These are phyloP conservation scores for Furnarius figulus DNA, from an alignment of 2,113 vertebrate species.

Conservation along the genomic window DNA sequence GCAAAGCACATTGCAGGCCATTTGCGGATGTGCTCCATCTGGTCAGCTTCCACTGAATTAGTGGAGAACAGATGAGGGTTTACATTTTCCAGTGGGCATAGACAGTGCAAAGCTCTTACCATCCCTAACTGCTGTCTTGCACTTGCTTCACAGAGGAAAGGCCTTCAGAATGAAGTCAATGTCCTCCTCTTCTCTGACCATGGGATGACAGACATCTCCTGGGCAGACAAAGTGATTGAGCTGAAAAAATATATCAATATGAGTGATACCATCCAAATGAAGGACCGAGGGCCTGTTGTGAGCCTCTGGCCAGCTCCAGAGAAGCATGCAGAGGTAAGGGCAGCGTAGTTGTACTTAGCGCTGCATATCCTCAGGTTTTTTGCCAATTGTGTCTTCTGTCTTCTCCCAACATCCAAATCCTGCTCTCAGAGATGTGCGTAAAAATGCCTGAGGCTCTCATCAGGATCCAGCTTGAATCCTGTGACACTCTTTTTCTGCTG, in stretches of 20 bases:
- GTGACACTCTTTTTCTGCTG: not conserved
- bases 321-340: constrained; percentile 78
- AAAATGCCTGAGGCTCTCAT: not conserved
- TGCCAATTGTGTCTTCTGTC: not conserved
- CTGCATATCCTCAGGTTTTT: not conserved
- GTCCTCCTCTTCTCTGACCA: constrained; percentile 94
- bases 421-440: not conserved
- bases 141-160: constrained; percentile 77
- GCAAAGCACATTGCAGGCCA: not conserved
- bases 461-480: not conserved
- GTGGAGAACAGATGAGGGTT: not conserved
- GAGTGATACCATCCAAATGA: constrained; percentile 82
- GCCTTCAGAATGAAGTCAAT: constrained; percentile 80
- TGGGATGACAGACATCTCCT: constrained; percentile 91
- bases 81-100: not conserved
- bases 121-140: not conserved
- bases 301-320: constrained; percentile 86
- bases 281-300: constrained; percentile 90
- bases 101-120: not conserved
- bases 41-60: not conserved
- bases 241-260: constrained; percentile 84
- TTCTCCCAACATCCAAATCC: not conserved
- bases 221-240: constrained; percentile 91
- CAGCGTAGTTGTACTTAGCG: not conserved
- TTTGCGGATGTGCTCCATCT: rapidly evolving